phyloP scores from a whole-genome alignment of 2,888 invertebrate genomes.

The Onchidella celtica region DNA sequence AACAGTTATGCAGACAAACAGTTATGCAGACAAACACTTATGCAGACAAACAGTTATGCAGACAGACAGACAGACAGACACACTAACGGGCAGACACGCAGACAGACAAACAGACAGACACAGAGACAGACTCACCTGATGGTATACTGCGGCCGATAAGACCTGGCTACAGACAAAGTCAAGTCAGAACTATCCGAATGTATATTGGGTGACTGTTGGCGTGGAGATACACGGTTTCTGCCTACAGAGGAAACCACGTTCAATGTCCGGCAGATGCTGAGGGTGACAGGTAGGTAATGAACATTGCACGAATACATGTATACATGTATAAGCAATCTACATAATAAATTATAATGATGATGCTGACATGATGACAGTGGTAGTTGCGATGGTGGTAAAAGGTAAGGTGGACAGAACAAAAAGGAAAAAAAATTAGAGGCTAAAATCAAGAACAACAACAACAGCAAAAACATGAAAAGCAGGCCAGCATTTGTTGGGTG shows the following conservation, averaged over 20 bases:
- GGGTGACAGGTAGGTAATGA: too few species aligned
- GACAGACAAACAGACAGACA: neutral
- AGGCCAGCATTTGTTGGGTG: too few species aligned
- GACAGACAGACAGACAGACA: neutral
- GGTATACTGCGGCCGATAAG: constrained; percentile 49
- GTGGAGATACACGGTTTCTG: constrained; percentile 66
- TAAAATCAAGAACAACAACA: too few species aligned
- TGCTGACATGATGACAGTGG: too few species aligned
- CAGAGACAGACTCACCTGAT: constrained; percentile 40
- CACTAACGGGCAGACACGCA: neutral
- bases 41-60: neutral
- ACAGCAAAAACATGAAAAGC: too few species aligned
- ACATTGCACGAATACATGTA: too few species aligned
- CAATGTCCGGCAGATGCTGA: constrained; percentile 67
- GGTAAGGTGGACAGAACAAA: too few species aligned
- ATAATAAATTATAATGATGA: too few species aligned
- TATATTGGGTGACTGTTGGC: constrained; percentile 22
- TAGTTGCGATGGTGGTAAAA: too few species aligned
- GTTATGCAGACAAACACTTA: neutral
- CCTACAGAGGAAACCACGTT: constrained; percentile 62
- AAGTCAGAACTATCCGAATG: constrained; percentile 39
- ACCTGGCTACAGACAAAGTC: constrained; percentile 25
- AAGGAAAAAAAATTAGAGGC: too few species aligned
- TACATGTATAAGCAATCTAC: too few species aligned
- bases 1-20: neutral